These are phyloP conservation scores for Lates japonicus DNA, from an alignment of 2,797 vertebrate genomes.

Conservation along the genomic window DNA sequence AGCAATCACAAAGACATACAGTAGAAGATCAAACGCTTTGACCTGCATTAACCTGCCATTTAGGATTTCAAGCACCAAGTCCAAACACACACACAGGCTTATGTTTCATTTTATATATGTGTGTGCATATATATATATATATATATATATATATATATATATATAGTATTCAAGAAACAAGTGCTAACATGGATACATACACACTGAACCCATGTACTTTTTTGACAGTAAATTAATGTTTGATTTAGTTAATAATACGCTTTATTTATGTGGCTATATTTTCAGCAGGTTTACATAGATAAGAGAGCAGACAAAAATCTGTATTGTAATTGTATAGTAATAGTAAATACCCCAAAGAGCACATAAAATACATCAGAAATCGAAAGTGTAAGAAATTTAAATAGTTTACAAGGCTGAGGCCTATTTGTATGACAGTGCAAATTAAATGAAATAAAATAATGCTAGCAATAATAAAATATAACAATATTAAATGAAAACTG, in stretches of 20 bases:
- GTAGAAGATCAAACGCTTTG: conserved; percentile 36
- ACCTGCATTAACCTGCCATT: conserved; percentile 48
- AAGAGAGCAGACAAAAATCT: background rate
- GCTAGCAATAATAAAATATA: background rate
- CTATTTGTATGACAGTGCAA: background rate
- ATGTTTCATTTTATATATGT: conserved; percentile 16
- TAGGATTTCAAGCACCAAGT: conserved; percentile 29
- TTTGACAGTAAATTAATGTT: background rate
- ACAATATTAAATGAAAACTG: background rate
- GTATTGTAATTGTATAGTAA: too few relatives aligned
- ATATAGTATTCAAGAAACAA: background rate
- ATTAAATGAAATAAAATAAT: background rate
- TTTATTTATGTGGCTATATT: background rate
- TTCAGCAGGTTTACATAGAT: background rate
- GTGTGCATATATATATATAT: background rate
- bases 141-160: background rate
- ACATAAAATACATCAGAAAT: background rate
- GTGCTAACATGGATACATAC: background rate
- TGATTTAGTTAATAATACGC: background rate
- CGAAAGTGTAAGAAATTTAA: background rate
- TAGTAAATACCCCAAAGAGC: background rate
- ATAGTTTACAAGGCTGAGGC: background rate
- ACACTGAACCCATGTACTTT: background rate
- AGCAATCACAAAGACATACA: conserved; percentile 32
- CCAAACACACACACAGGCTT: background rate